A percentile compares a stretch with the other conserved stretches of the same genome.
phyloP scores from a whole-genome alignment of 2,113 vertebrate species.

The Dasyornis broadbenti region DNA sequence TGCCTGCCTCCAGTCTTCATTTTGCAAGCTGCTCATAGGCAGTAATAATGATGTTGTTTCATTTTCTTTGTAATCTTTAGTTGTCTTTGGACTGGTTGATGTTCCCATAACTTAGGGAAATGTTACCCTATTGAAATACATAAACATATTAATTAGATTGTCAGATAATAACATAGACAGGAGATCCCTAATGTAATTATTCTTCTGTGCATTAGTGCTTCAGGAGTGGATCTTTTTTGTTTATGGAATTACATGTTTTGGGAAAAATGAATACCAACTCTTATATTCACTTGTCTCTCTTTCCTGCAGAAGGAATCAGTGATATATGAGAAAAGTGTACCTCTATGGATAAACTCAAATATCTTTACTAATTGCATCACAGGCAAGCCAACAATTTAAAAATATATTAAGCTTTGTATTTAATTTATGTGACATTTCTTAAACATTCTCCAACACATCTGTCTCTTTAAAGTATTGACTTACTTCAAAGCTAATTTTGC shows the following conservation, averaged over 20 bases:
- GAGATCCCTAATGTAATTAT: not conserved
- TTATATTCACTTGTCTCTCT: not conserved
- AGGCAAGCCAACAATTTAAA: not conserved
- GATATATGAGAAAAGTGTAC: not conserved
- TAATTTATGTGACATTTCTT: not conserved
- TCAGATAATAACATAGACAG: not conserved
- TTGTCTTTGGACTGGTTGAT: not conserved
- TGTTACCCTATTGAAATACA: slow-evolving; percentile 7
- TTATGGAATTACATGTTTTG: not conserved
- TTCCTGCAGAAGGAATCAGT: not conserved
- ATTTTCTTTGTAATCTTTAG: not conserved
- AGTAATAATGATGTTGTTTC: not conserved
- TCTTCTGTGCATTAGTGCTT: not conserved
- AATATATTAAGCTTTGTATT: not conserved
- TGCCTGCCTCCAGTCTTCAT: not conserved
- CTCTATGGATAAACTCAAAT: not conserved
- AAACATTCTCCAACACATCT: not conserved
- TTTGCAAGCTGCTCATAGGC: not conserved
- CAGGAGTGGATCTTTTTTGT: not conserved
- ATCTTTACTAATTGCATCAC: not conserved
- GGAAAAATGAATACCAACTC: not conserved
- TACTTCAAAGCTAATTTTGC: slow-evolving; percentile 33
- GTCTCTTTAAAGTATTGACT: slow-evolving; percentile 10
- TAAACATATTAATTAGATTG: not conserved
- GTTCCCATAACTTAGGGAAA: not conserved